A percentile compares a stretch with the other conserved stretches of the same genome.
These are phyloP conservation scores for Grus americana DNA, from an alignment of 2,113 vertebrate genomes.

Conservation along the genomic window DNA sequence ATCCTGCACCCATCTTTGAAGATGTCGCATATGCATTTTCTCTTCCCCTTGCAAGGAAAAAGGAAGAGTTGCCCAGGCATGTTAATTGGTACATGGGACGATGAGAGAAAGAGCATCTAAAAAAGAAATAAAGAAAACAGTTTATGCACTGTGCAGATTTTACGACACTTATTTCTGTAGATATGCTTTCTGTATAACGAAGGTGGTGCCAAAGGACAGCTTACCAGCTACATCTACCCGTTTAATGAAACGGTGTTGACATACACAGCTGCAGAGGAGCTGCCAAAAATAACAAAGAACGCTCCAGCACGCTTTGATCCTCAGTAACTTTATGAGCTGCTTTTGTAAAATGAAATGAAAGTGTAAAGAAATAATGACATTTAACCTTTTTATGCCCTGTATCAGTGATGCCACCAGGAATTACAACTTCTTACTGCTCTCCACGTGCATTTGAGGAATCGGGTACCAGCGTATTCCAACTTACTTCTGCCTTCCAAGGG, in stretches of 20 bases:
- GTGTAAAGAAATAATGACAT: not conserved
- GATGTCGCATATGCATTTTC: not conserved
- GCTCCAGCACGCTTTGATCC: not conserved
- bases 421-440: not conserved
- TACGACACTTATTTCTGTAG: not conserved
- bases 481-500: not conserved
- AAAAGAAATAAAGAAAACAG: not conserved
- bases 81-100: not conserved
- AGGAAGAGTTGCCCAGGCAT: not conserved
- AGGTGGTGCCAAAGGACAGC: not conserved
- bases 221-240: not conserved
- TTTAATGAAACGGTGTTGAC: not conserved
- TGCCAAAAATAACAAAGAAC: not conserved
- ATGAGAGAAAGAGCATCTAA: not conserved
- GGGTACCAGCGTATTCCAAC: not conserved
- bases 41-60: not conserved
- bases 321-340: not conserved
- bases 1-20: not conserved
- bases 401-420: not conserved
- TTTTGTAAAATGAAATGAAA: not conserved
- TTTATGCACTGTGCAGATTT: not conserved
- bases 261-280: not conserved
- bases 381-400: not conserved
- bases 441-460: not conserved
- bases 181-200: fast-evolving